Evolutionary conservation across 2,888 invertebrate genomes (phyloP), one percentile per base, ranked within the genome.

Genomic region (Girardia tigrina): DNA sequence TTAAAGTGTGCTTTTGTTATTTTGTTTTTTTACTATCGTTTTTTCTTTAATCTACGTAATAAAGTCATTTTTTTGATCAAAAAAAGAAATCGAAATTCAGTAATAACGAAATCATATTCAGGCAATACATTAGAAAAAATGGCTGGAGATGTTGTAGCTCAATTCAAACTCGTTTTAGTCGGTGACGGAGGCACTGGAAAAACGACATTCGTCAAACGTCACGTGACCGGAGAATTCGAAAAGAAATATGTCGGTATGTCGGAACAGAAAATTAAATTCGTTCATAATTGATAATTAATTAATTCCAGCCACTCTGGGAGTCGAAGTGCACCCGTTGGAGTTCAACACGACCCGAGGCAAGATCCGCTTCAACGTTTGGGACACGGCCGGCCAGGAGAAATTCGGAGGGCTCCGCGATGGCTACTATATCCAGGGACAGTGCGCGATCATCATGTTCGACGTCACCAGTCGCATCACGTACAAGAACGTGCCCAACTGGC

Each of bases 401-500:
- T 98, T 98, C 83, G 98, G 98, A 79, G 98, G 98, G 42, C 88
- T 98, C 0, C 88, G 98, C 82, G 98, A 99, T 86, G 98, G 97
- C 76, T 99, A 98, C 83, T 98, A 98, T 85, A 98, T 98, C 84
- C 95, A 98, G 87, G 88, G 88, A 75, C 87, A 88, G 80, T 88
- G 88, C 82, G 97, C 98, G 80, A 91, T 98, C 82, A 92, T 98
- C 81, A 97, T 98, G 97, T 98, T 98, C 85, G 98, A 98, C 86
- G 98, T 98, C 80, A 99, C 98, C 78, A 94, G 97, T 56, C 89
- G 98, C 82, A 94, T 98, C 81, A 99, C 98, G 76, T 99, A 98
- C 88, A 99, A 98, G 87, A 99, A 98, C 85, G 98, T 99, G 78
- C 97, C 97, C 75, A 97, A 97, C 86, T 99, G 98, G 98, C 97